phyloP scores from a whole-genome alignment of 2,113 vertebrate genomes.

The Taxidea taxus region DNA sequence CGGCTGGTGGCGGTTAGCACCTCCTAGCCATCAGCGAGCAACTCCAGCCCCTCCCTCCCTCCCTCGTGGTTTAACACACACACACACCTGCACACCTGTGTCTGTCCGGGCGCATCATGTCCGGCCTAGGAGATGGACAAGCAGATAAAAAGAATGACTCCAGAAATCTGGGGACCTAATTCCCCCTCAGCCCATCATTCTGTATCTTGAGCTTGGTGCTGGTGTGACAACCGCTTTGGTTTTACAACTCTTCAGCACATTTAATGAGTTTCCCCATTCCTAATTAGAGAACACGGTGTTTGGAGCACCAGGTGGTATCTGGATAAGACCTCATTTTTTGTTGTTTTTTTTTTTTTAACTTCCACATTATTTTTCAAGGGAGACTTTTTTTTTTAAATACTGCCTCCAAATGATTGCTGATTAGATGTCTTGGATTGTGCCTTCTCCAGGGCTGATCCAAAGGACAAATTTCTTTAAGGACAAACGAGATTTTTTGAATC shows the following conservation, averaged over 20 bases:
- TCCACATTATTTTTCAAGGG: not conserved
- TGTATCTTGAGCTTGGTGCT: not conserved
- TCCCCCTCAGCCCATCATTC: not conserved
- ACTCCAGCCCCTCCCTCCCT: not conserved
- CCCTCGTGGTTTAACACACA: not conserved
- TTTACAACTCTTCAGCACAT: not conserved
- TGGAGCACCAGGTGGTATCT: conserved; percentile 29
- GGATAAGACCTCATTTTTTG: not conserved
- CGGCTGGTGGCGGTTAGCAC: not conserved
- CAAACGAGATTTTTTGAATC: not conserved
- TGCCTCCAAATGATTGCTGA: conserved; percentile 3
- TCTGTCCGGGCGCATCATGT: not conserved
- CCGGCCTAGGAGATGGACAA: not conserved
- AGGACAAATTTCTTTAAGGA: not conserved
- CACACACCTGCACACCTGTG: not conserved
- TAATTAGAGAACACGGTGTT: conserved; percentile 41
- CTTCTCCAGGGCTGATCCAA: not conserved
- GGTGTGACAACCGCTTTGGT: not conserved
- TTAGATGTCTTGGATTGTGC: not conserved
- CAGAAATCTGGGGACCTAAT: not conserved
- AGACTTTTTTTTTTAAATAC: not conserved
- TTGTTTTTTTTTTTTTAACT: not conserved
- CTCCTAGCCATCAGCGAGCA: not conserved
- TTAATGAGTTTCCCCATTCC: not conserved
- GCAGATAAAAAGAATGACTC: not conserved